A percentile compares a stretch with the other conserved stretches of the same genome.
phyloP scores from a whole-genome alignment of 2,797 vertebrate genomes.

The Spheniscus humboldti region DNA sequence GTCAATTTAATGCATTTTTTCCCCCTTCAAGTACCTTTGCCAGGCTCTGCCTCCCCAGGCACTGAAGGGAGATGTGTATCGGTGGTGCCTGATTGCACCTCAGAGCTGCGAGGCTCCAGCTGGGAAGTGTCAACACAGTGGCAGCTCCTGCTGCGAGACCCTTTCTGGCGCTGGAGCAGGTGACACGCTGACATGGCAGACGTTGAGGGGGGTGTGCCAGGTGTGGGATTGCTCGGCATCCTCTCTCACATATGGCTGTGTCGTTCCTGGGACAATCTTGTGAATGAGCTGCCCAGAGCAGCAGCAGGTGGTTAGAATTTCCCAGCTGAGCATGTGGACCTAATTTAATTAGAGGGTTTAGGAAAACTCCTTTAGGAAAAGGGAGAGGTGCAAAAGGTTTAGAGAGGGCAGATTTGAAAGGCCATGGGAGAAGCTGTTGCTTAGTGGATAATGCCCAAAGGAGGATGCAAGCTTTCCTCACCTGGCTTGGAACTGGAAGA shows the following conservation, averaged over 20 bases:
- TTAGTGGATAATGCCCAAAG: neutral
- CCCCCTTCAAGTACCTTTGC: neutral
- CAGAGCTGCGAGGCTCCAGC: neutral
- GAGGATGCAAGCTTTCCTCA: neutral
- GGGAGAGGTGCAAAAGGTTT: neutral
- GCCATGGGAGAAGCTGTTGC: neutral
- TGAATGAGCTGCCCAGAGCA: neutral
- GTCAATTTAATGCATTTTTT: neutral
- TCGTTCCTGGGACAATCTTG: neutral
- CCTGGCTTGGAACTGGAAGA: neutral
- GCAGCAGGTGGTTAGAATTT: neutral
- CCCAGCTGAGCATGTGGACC: neutral
- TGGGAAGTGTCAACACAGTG: neutral
- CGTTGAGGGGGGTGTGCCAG: neutral
- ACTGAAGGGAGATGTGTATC: neutral
- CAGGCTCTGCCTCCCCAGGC: neutral
- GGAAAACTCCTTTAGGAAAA: neutral
- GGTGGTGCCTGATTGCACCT: neutral
- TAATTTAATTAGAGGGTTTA: slow-evolving; percentile 6
- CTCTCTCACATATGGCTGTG: neutral
- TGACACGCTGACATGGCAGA: neutral
- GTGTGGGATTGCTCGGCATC: neutral
- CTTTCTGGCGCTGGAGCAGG: neutral
- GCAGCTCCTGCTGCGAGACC: neutral
- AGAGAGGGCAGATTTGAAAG: neutral